Evolutionary conservation across 2,888 invertebrate genomes (phyloP).

Genomic region (Saturnia japonica): DNA sequence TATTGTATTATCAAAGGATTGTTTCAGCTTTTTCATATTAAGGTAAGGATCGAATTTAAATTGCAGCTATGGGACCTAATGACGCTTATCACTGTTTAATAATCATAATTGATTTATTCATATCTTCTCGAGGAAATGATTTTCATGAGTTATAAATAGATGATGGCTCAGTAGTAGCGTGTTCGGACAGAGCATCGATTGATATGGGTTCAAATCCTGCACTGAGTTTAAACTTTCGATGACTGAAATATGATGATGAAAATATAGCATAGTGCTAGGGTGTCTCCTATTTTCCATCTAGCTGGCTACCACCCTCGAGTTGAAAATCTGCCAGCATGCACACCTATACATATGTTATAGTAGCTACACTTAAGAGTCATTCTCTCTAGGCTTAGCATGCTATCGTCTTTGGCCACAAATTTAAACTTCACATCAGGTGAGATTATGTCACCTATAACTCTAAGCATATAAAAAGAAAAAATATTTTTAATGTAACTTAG

Average conservation of each 20-base stretch:
- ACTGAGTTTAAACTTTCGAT: not conserved
- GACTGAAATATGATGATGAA: not conserved
- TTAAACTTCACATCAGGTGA: not conserved
- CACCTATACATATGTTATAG: not conserved
- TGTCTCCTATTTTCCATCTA: not conserved
- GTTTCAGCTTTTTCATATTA: constrained; percentile 20
- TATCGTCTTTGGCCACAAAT: not conserved
- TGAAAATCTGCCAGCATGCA: not conserved
- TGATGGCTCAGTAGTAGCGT: not conserved
- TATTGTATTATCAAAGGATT: constrained; percentile 36
- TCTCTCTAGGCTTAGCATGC: not conserved
- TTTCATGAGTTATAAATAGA: not conserved
- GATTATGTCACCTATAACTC: not conserved
- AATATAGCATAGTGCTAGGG: not conserved
- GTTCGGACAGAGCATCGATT: not conserved
- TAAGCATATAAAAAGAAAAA: not conserved
- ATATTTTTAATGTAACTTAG: not conserved
- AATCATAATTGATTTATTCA: not conserved
- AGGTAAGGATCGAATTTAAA: constrained; percentile 14
- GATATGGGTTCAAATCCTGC: not conserved
- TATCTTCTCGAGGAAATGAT: not conserved
- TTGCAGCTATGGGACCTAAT: not conserved
- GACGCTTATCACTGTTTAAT: not conserved
- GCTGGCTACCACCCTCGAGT: not conserved
- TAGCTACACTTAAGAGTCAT: not conserved